phyloP scores from a whole-genome alignment of 2,113 vertebrate genomes.

The Crotalus tigris region DNA sequence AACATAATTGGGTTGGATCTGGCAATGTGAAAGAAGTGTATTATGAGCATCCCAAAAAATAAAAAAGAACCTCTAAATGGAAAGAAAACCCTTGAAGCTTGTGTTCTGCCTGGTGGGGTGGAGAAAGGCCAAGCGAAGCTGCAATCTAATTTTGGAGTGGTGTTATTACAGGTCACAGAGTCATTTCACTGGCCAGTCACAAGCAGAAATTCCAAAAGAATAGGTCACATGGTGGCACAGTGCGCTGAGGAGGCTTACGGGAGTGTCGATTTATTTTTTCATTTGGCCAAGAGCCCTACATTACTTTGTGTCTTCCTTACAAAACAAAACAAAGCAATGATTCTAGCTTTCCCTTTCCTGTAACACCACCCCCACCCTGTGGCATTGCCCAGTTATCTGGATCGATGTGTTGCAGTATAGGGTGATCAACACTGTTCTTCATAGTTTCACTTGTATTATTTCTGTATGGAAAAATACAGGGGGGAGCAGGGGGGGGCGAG shows the following conservation, averaged over 20 bases:
- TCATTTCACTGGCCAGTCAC: slow-evolving; percentile 72
- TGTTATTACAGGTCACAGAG: slow-evolving; percentile 80
- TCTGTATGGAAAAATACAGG: slow-evolving; percentile 68
- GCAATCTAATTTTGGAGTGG: slow-evolving; percentile 81
- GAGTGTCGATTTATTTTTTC: slow-evolving; percentile 12
- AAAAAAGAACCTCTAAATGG: background rate
- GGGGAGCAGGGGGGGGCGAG: slow-evolving; percentile 42
- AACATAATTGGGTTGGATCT: slow-evolving; percentile 58
- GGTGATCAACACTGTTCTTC: slow-evolving; percentile 50
- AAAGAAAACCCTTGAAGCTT: slow-evolving; percentile 64
- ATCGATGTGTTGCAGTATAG: slow-evolving; percentile 55
- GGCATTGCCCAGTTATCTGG: slow-evolving; percentile 50
- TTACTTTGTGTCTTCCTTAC: slow-evolving; percentile 27
- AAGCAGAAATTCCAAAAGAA: slow-evolving; percentile 61
- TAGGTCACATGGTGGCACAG: slow-evolving; percentile 60
- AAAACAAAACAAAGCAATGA: background rate
- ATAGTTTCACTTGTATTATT: slow-evolving; percentile 67
- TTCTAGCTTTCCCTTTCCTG: slow-evolving; percentile 2
- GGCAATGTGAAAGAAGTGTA: slow-evolving; percentile 59
- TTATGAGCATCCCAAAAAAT: slow-evolving; percentile 58
- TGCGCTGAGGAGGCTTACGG: background rate
- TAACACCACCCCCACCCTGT: background rate
- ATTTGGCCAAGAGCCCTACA: slow-evolving; percentile 52
- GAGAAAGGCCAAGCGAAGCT: slow-evolving; percentile 75
- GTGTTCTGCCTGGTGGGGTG: slow-evolving; percentile 70